Evolutionary conservation across 2,113 vertebrate species (phyloP), one percentile per base, ranked within the genome.

Genomic region (Sinocyclocheilus anshuiensis): DNA sequence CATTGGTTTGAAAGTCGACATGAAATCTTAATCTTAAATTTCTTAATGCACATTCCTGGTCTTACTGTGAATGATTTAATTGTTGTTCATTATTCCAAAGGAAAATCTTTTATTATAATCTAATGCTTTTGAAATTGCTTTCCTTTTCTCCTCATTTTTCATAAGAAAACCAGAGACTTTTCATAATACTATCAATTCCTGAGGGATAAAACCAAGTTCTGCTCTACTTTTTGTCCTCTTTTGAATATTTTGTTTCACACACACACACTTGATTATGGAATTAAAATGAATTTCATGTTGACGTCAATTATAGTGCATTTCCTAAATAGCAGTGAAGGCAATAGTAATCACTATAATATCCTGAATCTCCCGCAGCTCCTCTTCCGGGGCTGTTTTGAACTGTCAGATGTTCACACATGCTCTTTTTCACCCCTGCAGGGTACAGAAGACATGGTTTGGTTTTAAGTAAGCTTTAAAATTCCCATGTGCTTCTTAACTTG

Each of bases 371-470:
- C 33, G 22, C 36, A 74, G 71, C 36, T 42, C 36, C 71, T 57
- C 53, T 42, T 33, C 39, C 29, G 39, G 50, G 36, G 33, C 33
- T 74, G 29, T 79, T 39, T 71, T 42, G 26, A 36, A 7, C 8
- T 39, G 4, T 24, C 16, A 71, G 22, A 36, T 22, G 29, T 59
- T 88, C 24, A 84, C 29, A 11, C n/a, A 11, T 86, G 63, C 86
- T 81, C 55, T 92, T 90, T 75, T 89, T 84, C 67, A 78, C 81
- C 92, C 87, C 92, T 91, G 82, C 95, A 96, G 95, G 93, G 89
- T 92, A 87, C 92, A 92, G 93, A 93, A 89, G 91, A 93, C 94
- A 86, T 94, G 96, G 90, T 94, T 96, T 94, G 94, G 92, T 92
- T 94, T 96, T 94, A 95, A 94, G 95, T 96, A 97, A 96, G 93